Percentiles rank a stretch among this genome's conserved stretches.
phyloP scores from a whole-genome alignment of 1,140 invertebrate species.

The Hylyphantes graminicola region DNA sequence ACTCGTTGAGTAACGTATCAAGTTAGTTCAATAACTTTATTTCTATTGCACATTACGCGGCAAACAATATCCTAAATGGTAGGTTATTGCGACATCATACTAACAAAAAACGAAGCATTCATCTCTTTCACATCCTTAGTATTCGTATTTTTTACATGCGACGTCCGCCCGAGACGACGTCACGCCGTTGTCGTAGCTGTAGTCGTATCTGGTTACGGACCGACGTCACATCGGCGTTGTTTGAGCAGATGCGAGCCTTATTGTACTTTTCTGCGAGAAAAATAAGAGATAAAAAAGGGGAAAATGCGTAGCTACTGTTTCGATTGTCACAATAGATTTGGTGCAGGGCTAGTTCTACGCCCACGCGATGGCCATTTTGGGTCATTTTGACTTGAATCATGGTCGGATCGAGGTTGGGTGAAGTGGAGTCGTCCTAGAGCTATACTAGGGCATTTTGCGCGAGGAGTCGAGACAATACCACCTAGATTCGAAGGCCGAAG shows the following conservation, averaged over 20 bases:
- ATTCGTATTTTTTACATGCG: background rate
- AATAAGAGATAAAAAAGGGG: conserved; percentile 6
- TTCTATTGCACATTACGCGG: too few species aligned
- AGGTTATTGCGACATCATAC: too few species aligned
- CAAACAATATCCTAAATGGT: too few species aligned
- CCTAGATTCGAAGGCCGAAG: too few species aligned
- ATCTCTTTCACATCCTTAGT: background rate
- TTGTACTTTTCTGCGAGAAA: background rate
- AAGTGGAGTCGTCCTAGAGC: background rate
- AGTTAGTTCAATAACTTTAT: too few species aligned
- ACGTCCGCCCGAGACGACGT: conserved; percentile 14
- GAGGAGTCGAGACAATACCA: too few species aligned
- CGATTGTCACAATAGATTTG: background rate
- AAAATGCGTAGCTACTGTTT: conserved; percentile 12
- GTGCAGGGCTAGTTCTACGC: background rate
- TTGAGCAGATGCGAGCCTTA: conserved; percentile 36
- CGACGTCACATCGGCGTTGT: conserved; percentile 24
- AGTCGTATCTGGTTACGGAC: background rate
- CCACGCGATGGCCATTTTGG: conserved; percentile 15
- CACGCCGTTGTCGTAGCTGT: background rate
- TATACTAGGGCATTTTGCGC: too few species aligned
- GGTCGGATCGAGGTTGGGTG: background rate
- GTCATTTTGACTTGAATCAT: conserved; percentile 2
- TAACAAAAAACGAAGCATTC: background rate
- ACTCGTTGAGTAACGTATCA: too few species aligned